A percentile compares a stretch with the other conserved stretches of the same genome.
Conservation (phyloP, 2,797 vertebrate species). For the Notolepis coatsorum region DNA sequence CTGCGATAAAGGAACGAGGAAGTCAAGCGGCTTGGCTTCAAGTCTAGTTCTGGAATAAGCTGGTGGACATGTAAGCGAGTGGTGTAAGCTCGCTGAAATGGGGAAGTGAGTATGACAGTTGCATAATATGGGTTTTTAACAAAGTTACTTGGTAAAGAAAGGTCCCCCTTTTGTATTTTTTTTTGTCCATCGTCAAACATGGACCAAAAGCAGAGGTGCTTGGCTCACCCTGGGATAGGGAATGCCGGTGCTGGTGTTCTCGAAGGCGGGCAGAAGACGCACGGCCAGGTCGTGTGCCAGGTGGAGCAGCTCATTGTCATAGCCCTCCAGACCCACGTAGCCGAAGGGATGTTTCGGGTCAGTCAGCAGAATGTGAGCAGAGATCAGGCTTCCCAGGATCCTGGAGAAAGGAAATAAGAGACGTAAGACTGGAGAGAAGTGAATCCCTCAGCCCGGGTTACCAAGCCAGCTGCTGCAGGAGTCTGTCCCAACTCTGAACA, state of each 20-base stretch:
- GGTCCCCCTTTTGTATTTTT: too few species aligned
- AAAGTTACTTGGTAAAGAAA: too few species aligned
- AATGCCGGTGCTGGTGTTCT: constrained; percentile 97
- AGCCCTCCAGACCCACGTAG: constrained; percentile 88
- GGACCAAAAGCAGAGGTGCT: neutral
- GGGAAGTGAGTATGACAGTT: too few species aligned
- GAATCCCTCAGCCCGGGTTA: too few species aligned
- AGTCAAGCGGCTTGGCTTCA: too few species aligned
- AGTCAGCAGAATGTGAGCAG: constrained; percentile 95
- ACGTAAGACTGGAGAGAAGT: neutral
- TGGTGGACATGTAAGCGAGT: too few species aligned
- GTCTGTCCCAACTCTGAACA: too few species aligned
- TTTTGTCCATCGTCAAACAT: too few species aligned
- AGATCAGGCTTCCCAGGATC: constrained; percentile 96
- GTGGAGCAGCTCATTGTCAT: constrained; percentile 94
- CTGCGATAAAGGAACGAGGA: constrained; percentile 66
- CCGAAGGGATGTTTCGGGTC: constrained; percentile 95
- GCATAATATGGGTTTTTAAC: too few species aligned
- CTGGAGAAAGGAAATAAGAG: constrained; percentile 62
- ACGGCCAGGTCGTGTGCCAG: constrained; percentile 96
- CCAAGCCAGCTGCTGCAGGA: too few species aligned
- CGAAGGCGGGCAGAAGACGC: constrained; percentile 94
- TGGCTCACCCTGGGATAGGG: constrained; percentile 92
- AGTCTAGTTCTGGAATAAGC: too few species aligned
- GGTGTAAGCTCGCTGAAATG: too few species aligned